A percentile compares a stretch with the other conserved stretches of the same genome.
Evolutionary conservation across 2,113 vertebrate genomes (phyloP).

Genomic region (Bujurquina vittata): DNA sequence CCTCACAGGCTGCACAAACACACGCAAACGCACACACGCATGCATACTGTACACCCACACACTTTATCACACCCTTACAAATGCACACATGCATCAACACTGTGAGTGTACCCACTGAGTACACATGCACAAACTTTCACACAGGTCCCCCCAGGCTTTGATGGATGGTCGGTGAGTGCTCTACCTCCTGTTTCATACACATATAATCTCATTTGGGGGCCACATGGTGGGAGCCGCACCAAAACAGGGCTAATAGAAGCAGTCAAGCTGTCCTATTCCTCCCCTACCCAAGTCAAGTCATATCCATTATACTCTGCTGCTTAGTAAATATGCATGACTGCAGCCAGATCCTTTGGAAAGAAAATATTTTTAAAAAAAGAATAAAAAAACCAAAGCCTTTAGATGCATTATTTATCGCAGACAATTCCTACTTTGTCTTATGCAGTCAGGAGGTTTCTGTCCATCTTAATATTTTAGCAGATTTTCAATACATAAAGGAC

Average conservation of each 20-base stretch:
- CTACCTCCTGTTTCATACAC: slow-evolving; percentile 73
- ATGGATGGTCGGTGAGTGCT: slow-evolving; percentile 82
- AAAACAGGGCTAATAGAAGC: slow-evolving; percentile 76
- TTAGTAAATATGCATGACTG: slow-evolving; percentile 56
- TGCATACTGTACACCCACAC: slow-evolving; percentile 47
- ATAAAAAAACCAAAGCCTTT: not conserved
- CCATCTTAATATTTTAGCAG: slow-evolving; percentile 70
- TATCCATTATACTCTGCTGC: slow-evolving; percentile 63
- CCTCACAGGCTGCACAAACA: slow-evolving; percentile 45
- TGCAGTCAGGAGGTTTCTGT: slow-evolving; percentile 55
- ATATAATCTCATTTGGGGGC: slow-evolving; percentile 81
- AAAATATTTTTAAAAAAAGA: not conserved
- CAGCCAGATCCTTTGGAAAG: slow-evolving; percentile 39
- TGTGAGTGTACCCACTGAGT: slow-evolving; percentile 52
- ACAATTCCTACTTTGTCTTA: slow-evolving; percentile 64
- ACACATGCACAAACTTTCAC: slow-evolving; percentile 62
- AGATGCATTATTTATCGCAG: slow-evolving; percentile 70
- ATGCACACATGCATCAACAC: slow-evolving; percentile 44
- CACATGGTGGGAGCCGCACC: slow-evolving; percentile 63
- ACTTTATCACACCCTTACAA: slow-evolving; percentile 52
- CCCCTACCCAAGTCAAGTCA: slow-evolving; percentile 42
- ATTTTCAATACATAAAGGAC: slow-evolving; percentile 26
- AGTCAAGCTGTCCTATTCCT: slow-evolving; percentile 61
- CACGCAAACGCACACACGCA: slow-evolving; percentile 15
- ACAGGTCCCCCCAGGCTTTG: slow-evolving; percentile 78